These are phyloP conservation scores for Heliconius ismenius DNA, from an alignment of 2,888 invertebrate species.

Conservation along the genomic window DNA sequence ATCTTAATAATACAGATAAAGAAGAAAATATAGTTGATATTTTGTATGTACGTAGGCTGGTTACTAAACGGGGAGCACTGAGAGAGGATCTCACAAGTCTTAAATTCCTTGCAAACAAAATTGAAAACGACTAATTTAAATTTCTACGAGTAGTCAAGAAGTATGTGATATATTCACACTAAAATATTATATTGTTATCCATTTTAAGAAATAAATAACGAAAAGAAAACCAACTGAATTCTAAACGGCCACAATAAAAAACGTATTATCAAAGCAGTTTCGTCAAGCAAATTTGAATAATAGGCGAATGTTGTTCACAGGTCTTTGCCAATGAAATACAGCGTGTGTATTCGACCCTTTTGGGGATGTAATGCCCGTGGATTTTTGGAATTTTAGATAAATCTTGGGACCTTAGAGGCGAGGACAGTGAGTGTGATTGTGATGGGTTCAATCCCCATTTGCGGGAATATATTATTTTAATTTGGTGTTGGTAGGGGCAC, in stretches of 20 bases:
- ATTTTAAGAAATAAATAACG: neutral
- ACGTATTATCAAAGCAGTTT: conserved; percentile 9
- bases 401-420: neutral
- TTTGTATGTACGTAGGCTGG: too few relatives aligned
- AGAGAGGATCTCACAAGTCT: too few relatives aligned
- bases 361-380: neutral
- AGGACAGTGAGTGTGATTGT: neutral
- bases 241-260: conserved; percentile 10
- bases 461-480: neutral
- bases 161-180: neutral
- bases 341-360: neutral
- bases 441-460: neutral
- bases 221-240: neutral
- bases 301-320: conserved; percentile 9
- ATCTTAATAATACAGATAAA: too few relatives aligned
- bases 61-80: too few relatives aligned
- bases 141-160: neutral
- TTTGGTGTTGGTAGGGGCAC: neutral
- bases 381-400: neutral
- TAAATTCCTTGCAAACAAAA: too few relatives aligned
- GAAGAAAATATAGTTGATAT: too few relatives aligned
- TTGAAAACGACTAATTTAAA: too few relatives aligned
- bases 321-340: conserved; percentile 4
- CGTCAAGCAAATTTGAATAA: conserved; percentile 21
- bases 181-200: neutral